These are phyloP conservation scores for Ornithoptera priamus DNA, from an alignment of 2,888 invertebrate genomes.

Conservation along the genomic window DNA sequence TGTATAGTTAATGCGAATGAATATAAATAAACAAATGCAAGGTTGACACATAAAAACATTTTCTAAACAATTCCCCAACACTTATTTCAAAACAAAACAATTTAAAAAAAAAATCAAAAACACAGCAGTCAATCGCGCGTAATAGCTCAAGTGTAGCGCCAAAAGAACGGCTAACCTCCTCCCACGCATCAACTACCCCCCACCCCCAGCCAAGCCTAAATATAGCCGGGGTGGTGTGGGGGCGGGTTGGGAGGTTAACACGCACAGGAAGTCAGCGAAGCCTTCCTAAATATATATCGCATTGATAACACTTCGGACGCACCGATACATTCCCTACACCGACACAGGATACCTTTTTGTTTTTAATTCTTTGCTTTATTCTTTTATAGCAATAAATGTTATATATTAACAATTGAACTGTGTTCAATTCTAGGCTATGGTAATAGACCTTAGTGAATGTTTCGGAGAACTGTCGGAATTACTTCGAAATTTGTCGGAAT, in stretches of 20 bases:
- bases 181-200: conserved; percentile 28
- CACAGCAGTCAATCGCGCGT: conserved; percentile 14
- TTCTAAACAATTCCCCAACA: no score
- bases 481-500: no score
- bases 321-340: conserved; percentile 15
- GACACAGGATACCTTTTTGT: background rate
- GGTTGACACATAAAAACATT: no score
- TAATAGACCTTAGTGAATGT: no score
- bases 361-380: background rate
- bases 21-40: no score
- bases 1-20: no score
- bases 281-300: conserved; percentile 29
- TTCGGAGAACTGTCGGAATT: no score
- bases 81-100: background rate
- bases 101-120: background rate
- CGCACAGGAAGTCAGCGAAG: conserved; percentile 52
- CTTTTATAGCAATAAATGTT: no score
- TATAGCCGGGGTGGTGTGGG: conserved; percentile 28
- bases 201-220: conserved; percentile 36
- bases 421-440: no score
- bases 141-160: conserved; percentile 20
- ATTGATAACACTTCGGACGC: conserved; percentile 23
- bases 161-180: conserved; percentile 15
- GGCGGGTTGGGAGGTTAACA: conserved; percentile 40
- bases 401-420: no score